Conservation (phyloP, 2,888 invertebrate species). For the Caenorhabditis doughertyi region DNA sequence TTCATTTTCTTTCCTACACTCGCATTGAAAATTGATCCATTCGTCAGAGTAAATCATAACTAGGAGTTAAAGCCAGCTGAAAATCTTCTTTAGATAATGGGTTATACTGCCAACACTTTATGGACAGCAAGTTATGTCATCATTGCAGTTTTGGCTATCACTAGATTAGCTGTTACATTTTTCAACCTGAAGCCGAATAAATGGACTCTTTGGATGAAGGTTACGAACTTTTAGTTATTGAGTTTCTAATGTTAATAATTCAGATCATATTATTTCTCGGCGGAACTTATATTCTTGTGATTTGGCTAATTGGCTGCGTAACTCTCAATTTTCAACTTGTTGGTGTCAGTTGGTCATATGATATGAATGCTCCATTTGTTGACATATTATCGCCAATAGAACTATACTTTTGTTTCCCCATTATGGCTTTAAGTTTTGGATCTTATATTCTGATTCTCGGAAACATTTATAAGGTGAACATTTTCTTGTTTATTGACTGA, state of each 20-base stretch:
- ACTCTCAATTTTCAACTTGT: constrained; percentile 3
- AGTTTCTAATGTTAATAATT: too few relatives aligned
- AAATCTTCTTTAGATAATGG: background rate
- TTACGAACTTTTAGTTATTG: background rate
- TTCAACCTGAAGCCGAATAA: background rate
- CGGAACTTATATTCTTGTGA: background rate
- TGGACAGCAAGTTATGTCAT: constrained; percentile 3
- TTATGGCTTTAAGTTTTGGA: background rate
- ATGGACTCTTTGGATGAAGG: constrained; percentile 11
- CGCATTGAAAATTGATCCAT: background rate
- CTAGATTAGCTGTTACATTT: constrained; percentile 10
- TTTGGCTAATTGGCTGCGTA: constrained; percentile 13
- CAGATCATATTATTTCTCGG: constrained; percentile 5
- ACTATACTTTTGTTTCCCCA: background rate
- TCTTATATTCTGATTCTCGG: background rate
- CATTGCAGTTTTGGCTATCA: constrained; percentile 5
- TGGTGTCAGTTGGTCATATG: background rate
- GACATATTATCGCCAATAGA: background rate
- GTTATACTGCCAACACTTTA: background rate
- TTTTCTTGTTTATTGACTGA: background rate
- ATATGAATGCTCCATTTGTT: background rate
- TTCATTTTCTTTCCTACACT: constrained; percentile 2
- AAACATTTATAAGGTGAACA: background rate
- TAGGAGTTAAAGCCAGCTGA: background rate
- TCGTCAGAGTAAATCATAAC: background rate